These are phyloP conservation scores for Anarsia innoxiella DNA, from an alignment of 2,888 invertebrate species.

Conservation along the genomic window DNA sequence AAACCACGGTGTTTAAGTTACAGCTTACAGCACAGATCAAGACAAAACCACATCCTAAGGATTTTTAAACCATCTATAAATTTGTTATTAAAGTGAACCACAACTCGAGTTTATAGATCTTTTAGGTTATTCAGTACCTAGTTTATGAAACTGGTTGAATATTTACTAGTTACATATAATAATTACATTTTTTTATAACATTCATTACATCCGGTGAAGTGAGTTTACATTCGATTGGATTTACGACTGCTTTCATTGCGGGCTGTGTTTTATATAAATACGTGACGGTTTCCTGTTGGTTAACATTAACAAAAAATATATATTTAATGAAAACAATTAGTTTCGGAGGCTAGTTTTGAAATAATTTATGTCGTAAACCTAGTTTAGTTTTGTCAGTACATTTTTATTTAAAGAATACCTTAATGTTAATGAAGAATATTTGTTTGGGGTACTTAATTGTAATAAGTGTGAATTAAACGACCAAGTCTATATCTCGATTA, in stretches of 20 bases:
- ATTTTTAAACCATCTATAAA: slow-evolving; percentile 52
- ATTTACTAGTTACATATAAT: no score
- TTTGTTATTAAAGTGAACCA: slow-evolving; percentile 49
- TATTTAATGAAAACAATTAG: slow-evolving; percentile 65
- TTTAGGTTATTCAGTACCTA: slow-evolving; percentile 51
- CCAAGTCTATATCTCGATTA: no score
- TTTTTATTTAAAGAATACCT: no score
- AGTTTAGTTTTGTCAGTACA: no score
- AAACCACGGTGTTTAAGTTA: slow-evolving; percentile 7
- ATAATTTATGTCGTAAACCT: no score
- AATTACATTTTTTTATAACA: slow-evolving; percentile 64
- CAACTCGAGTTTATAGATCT: slow-evolving; percentile 45
- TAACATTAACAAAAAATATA: slow-evolving; percentile 61
- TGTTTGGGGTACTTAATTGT: no score
- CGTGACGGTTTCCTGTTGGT: slow-evolving; percentile 64
- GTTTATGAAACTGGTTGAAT: no score
- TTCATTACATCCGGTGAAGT: slow-evolving; percentile 56
- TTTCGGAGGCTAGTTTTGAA: no score
- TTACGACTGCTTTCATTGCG: slow-evolving; percentile 73
- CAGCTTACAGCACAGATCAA: slow-evolving; percentile 28
- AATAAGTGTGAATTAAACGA: no score
- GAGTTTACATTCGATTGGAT: slow-evolving; percentile 68
- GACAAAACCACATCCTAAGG: slow-evolving; percentile 58
- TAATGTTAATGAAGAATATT: no score
- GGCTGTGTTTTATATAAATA: slow-evolving; percentile 70